Conservation (phyloP, 2,113 vertebrate genomes). For the Origma solitaria region DNA sequence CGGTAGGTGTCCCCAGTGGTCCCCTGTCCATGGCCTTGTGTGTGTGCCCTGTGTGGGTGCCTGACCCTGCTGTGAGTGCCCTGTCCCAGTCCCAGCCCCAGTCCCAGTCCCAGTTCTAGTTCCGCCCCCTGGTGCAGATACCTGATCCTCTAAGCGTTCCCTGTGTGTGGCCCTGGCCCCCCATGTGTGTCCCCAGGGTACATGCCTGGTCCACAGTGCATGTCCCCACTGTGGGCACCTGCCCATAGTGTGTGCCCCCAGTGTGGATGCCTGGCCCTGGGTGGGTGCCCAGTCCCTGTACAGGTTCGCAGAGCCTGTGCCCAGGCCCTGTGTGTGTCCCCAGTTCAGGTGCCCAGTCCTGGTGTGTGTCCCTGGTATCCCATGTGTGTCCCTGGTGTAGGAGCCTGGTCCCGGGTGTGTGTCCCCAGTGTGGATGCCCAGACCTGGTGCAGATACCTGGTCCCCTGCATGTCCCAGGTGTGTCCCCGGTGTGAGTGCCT, state of each 20-base stretch:
- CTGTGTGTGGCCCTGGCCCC: not conserved
- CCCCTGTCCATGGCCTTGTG: not conserved
- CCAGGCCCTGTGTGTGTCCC: not conserved
- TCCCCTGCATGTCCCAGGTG: not conserved
- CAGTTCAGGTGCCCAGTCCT: not conserved
- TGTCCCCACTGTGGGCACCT: not conserved
- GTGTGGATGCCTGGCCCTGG: not conserved
- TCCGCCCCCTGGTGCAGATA: not conserved
- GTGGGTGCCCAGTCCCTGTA: accelerated
- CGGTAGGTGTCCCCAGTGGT: not conserved
- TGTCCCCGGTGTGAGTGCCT: not conserved
- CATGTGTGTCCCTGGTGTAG: not conserved
- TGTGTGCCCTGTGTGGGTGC: not conserved
- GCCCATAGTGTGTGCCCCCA: not conserved
- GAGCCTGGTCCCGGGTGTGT: not conserved
- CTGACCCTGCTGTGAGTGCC: too few relatives aligned
- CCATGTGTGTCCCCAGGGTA: not conserved
- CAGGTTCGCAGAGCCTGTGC: not conserved
- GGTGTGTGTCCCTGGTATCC: not conserved
- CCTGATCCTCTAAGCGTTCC: not conserved
- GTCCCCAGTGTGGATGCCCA: too few relatives aligned
- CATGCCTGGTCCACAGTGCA: not conserved
- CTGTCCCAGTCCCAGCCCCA: not conserved
- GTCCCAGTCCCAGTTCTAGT: not conserved
- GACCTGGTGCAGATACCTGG: not conserved